Conservation (phyloP, 2,797 vertebrate genomes). For the Urosaurus nigricauda region DNA sequence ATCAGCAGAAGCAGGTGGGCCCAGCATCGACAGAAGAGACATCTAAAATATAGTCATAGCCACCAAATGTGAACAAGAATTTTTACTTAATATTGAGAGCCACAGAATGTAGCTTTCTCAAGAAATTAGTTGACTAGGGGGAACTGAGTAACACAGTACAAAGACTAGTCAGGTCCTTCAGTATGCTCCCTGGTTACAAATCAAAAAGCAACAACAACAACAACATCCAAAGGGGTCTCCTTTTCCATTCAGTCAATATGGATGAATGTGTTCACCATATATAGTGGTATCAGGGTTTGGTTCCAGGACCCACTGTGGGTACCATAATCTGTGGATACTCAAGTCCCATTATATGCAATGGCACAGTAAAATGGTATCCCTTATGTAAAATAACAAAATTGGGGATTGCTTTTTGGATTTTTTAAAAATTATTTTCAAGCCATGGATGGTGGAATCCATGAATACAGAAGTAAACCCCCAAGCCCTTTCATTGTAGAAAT, state of each 20-base stretch:
- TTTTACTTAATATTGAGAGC: not conserved
- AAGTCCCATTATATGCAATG: too few species aligned
- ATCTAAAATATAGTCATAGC: not conserved
- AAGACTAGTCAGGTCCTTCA: not conserved
- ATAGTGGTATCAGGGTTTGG: too few species aligned
- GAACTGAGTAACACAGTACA: not conserved
- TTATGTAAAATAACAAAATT: too few species aligned
- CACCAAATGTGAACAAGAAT: not conserved
- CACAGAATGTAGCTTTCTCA: not conserved
- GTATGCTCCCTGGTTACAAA: not conserved
- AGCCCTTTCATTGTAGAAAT: not conserved
- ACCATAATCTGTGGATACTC: too few species aligned
- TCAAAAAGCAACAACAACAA: not conserved
- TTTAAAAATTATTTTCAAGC: too few species aligned
- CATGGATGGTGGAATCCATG: too few species aligned
- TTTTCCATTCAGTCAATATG: not conserved
- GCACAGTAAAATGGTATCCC: too few species aligned
- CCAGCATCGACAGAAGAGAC: not conserved
- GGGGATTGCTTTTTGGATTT: too few species aligned
- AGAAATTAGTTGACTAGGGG: not conserved
- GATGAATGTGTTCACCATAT: not conserved
- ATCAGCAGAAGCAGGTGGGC: not conserved
- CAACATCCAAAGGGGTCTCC: not conserved
- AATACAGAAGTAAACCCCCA: not conserved
- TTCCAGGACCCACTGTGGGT: too few species aligned